Evolutionary conservation across 2,113 vertebrate genomes (phyloP), one percentile per base, ranked within the genome.

Genomic region (Micromys minutus): DNA sequence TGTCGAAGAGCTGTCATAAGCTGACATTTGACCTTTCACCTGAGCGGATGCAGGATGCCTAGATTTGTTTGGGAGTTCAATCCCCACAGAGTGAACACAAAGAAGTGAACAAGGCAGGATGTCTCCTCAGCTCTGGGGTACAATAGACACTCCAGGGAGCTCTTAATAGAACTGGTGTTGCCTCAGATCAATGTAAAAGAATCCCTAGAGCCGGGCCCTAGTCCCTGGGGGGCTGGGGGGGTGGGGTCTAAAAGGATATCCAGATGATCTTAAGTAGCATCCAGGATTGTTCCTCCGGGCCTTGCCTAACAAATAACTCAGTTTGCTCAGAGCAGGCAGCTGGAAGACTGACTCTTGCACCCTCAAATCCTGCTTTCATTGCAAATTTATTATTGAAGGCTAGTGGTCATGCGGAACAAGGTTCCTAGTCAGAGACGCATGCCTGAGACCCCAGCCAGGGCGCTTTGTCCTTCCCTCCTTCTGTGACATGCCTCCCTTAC

Each of bases 181-280:
- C 2, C 0, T 22, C 42, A 86, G 50, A 21, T 5, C 13, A 34
- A 52, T 39, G 3, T 6, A 2, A 63, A 57, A 93, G 76, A 61
- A 42, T 39, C 10, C 29, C 15, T 65, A 55, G 16, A 26, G 36
- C 16, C 26, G 17, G 7, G 26, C 6, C 0, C 0, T 4, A 50
- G 94, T 29, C 79, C 7, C 2, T 26, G 36, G 21, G 42, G 29
- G 21, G 59, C 5, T 59, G 57, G 57, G 57, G 7, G 7, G 24
- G 59, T 26, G 29, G 63, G 63, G 2, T 8, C 7, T 57, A 7
- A 4, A 69, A 87, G 45, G 50, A 55, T 65, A 45, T 86, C 26
- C 1, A 22, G 87, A 29, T 52, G 34, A 36, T 29, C 13, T 31
- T 45, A 36, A 72, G 1, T 3, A 29, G 24, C 45, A 50, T 0